Percentiles rank a stretch among this genome's conserved stretches.
These are phyloP conservation scores for Galeruca laticollis DNA, from an alignment of 2,888 invertebrate genomes.

Conservation along the genomic window DNA sequence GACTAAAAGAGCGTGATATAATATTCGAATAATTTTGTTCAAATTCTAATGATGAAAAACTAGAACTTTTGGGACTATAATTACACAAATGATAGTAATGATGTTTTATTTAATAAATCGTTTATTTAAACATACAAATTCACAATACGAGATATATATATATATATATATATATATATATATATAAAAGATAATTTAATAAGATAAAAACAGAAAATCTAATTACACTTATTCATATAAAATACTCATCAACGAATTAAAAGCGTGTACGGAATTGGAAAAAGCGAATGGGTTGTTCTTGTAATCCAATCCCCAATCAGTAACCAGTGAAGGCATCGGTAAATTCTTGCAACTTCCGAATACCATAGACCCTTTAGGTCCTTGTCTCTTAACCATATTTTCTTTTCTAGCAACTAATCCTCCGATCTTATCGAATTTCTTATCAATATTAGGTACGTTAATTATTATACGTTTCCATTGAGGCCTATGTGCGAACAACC, in stretches of 20 bases:
- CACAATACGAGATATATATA: not conserved
- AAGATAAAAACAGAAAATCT: constrained; percentile 2
- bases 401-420: constrained; percentile 57
- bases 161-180: not conserved
- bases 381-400: constrained; percentile 57
- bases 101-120: not conserved
- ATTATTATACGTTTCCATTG: constrained; percentile 65
- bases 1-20: too few species aligned
- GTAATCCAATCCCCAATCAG: constrained; percentile 64
- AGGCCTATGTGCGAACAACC: constrained; percentile 74
- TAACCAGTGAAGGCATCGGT: constrained; percentile 54
- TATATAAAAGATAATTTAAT: not conserved
- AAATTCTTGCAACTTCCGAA: constrained; percentile 51
- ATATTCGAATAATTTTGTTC: too few species aligned
- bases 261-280: constrained; percentile 59
- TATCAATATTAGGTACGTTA: constrained; percentile 54
- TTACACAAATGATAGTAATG: too few species aligned
- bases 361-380: constrained; percentile 48
- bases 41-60: too few species aligned
- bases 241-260: constrained; percentile 49
- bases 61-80: too few species aligned
- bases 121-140: not conserved
- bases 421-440: constrained; percentile 57
- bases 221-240: constrained; percentile 31
- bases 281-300: constrained; percentile 58